Conservation (phyloP, 1,140 invertebrate species). For the Brachionus manjavacas region DNA sequence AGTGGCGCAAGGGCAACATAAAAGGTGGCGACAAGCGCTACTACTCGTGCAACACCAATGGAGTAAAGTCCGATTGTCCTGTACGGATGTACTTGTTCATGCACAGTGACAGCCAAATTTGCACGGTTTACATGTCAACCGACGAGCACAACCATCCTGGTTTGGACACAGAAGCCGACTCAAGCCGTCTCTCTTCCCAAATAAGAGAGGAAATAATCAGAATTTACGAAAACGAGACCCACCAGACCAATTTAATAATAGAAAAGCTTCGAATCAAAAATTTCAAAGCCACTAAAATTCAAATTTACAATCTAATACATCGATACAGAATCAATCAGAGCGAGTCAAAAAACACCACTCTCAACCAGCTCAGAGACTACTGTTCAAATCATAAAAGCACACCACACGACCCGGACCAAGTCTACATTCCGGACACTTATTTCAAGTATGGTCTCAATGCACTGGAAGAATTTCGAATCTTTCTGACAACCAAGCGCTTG, state of each 20-base stretch:
- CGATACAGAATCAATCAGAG: neutral
- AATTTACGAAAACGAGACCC: conserved; percentile 21
- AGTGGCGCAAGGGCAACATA: neutral
- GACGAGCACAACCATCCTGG: neutral
- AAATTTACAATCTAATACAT: neutral
- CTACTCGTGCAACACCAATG: neutral
- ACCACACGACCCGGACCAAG: neutral
- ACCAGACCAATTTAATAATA: neutral
- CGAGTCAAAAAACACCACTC: neutral
- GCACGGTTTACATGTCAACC: conserved; percentile 1
- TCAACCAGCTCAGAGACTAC: neutral
- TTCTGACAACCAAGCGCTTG: neutral
- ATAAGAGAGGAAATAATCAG: neutral
- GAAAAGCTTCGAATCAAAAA: neutral
- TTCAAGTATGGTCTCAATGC: neutral
- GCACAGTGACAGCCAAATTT: neutral
- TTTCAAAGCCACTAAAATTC: neutral
- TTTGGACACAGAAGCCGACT: neutral
- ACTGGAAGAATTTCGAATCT: neutral
- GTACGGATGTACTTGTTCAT: neutral
- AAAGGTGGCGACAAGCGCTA: neutral
- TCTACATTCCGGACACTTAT: neutral
- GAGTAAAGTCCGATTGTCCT: neutral
- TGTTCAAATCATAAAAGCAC: neutral
- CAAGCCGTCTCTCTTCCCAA: neutral